These are phyloP conservation scores for Ascaphus truei DNA, from an alignment of 2,113 vertebrate species.

Conservation along the genomic window DNA sequence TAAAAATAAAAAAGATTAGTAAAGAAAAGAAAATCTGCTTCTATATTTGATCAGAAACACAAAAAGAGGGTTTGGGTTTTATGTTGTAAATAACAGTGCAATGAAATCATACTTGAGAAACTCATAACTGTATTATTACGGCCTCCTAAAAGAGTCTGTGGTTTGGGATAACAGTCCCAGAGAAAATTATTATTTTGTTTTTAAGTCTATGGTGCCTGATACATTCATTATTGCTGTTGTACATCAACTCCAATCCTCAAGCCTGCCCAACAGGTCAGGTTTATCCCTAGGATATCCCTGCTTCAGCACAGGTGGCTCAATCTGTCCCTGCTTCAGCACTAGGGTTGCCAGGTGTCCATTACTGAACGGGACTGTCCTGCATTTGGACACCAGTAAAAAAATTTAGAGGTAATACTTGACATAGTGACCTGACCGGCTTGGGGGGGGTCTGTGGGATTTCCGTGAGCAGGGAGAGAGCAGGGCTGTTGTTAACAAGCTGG, in stretches of 20 bases:
- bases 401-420: no score
- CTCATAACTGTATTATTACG: conserved; percentile 41
- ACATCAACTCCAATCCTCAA: conserved; percentile 20
- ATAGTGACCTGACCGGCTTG: no score
- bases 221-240: background rate
- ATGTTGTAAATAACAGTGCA: conserved; percentile 56
- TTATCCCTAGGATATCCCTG: no score
- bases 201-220: conserved; percentile 13
- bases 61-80: conserved; percentile 49
- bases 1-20: conserved; percentile 52
- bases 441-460: no score
- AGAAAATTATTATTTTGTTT: conserved; percentile 29
- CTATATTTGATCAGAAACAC: conserved; percentile 71
- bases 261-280: no score
- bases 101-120: conserved; percentile 52
- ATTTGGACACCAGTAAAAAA: no score
- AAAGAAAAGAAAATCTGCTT: conserved; percentile 54
- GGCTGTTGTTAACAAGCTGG: no score
- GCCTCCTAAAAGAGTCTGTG: conserved; percentile 40
- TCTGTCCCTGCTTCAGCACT: no score
- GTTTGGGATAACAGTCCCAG: conserved; percentile 36
- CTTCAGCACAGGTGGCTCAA: no score
- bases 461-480: no score
- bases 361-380: no score
- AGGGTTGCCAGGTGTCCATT: no score